Conservation (phyloP, 2,888 invertebrate genomes). For the Ptychoptera contaminata region DNA sequence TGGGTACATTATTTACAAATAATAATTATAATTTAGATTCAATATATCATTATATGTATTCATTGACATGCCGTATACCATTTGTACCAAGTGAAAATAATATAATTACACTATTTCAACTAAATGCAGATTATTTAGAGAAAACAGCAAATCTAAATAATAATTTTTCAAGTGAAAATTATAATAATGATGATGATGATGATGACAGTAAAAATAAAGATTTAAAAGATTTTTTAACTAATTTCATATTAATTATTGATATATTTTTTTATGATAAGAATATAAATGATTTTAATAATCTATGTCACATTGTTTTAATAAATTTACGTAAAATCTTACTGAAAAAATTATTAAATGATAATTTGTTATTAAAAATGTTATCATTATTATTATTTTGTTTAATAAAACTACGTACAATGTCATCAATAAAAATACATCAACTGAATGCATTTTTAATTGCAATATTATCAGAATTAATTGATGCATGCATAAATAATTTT, state of each 20-base stretch:
- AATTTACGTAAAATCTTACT: slow-evolving; percentile 58
- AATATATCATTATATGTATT: slow-evolving; percentile 78
- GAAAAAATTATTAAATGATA: slow-evolving; percentile 3
- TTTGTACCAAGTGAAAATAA: slow-evolving; percentile 88
- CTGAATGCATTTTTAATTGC: slow-evolving; percentile 74
- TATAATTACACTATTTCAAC: slow-evolving; percentile 54
- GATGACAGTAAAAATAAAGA: slow-evolving; percentile 26
- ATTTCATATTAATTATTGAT: slow-evolving; percentile 33
- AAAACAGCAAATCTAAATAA: slow-evolving; percentile 18
- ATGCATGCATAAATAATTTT: slow-evolving; percentile 34
- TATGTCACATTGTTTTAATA: slow-evolving; percentile 53
- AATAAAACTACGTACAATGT: slow-evolving; percentile 52
- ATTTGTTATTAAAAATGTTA: slow-evolving; percentile 50
- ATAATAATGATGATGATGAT: slow-evolving; percentile 29
- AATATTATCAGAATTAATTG: slow-evolving; percentile 42
- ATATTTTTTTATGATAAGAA: slow-evolving; percentile 36
- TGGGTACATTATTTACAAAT: slow-evolving; percentile 72
- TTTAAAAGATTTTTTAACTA: slow-evolving; percentile 34
- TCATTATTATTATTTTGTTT: slow-evolving; percentile 69
- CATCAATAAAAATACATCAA: slow-evolving; percentile 67
- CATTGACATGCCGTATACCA: slow-evolving; percentile 55
- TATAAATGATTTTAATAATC: slow-evolving; percentile 44
- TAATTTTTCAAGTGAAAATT: no score
- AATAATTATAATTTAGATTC: slow-evolving; percentile 75
- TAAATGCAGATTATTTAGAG: slow-evolving; percentile 46